Base-by-base conservation (phyloP, 2,888 invertebrate genomes). In the Chalcis sispes region DNA sequence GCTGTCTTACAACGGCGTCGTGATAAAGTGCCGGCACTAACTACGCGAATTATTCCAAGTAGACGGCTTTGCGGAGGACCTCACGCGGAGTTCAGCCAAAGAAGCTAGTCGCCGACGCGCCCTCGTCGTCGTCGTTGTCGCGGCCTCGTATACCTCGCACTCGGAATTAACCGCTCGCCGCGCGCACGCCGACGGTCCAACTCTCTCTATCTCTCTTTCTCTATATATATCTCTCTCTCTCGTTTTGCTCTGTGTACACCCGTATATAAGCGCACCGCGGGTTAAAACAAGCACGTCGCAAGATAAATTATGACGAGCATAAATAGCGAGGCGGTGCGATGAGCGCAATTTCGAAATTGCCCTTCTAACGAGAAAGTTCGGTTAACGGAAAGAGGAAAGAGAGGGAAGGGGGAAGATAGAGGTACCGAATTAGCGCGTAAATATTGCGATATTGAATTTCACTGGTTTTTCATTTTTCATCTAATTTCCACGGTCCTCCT, bases 1-100 rank as follows among this genome's bases (percentile, higher is more conserved):
- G 48, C 69, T 80, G 82, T 81, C 82, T 81, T 81, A 78, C 78
- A 64, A 79, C 81, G 75, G n/a, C n/a, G n/a, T n/a, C 75, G 75
- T 84, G 84, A 85, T 85, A 85, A 85, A 85, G 82, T 83, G 80
- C 81, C 78, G 77, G 65, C 82, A 81, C 81, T 83, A 83, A 84
- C 83, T 83, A 83, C 83, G 81, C 82, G 81, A 85, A 85, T 85
- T 85, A 85, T 84, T 85, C 82, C 84, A 83, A 83, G 83, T 84
- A 83, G 82, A 84, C 78, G 79, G 32, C 70, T 77, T 66, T 65
- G 71, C 72, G 40, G 48, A 18, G 18, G 18, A 48, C 18, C 46
- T 29, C 48, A n/a, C 40, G 18, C 64, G n/a, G 69, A 79, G 78
- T 80, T 79, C n/a, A n/a, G 75, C 56, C 56, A 78, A 79, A 78